These are phyloP conservation scores for Drosophila kepulauana DNA, from an alignment of 1,140 invertebrate genomes.

Conservation along the genomic window DNA sequence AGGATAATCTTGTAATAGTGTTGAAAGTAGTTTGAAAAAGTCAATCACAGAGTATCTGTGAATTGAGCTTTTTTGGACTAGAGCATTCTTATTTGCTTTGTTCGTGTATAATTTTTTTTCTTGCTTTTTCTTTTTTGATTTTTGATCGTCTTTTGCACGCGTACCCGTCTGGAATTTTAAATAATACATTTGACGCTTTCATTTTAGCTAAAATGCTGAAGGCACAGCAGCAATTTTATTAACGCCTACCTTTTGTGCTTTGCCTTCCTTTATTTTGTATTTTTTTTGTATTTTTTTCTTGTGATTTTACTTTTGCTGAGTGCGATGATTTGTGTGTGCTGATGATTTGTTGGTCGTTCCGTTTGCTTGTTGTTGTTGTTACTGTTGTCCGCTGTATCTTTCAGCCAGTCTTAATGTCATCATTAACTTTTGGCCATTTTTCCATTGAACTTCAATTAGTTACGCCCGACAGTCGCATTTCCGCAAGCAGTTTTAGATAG, in stretches of 20 bases:
- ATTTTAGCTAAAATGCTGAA: conserved; percentile 60
- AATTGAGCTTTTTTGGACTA: neutral
- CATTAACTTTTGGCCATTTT: conserved; percentile 64
- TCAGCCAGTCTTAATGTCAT: conserved; percentile 58
- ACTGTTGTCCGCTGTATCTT: neutral
- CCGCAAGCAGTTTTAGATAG: conserved; percentile 37
- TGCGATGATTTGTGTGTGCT: conserved; percentile 17
- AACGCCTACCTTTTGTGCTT: conserved; percentile 49
- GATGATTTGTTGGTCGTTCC: conserved; percentile 30
- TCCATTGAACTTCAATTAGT: conserved; percentile 74
- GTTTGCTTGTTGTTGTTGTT: conserved; percentile 6
- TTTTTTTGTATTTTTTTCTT: neutral
- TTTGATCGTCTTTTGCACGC: conserved; percentile 31
- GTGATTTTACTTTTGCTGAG: conserved; percentile 17
- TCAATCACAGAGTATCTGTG: neutral
- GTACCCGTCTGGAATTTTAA: conserved; percentile 65
- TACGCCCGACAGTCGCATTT: conserved; percentile 46
- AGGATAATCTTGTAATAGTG: neutral
- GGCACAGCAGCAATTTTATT: conserved; percentile 53
- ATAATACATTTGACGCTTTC: conserved; percentile 72
- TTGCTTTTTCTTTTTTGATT: conserved; percentile 22
- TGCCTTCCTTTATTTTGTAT: conserved; percentile 4
- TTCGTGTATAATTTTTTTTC: neutral
- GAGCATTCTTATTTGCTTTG: conserved; percentile 1
- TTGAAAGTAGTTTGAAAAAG: neutral